These are phyloP conservation scores for Crotalus helleri DNA, from an alignment of 2,113 vertebrate species.

Conservation along the genomic window DNA sequence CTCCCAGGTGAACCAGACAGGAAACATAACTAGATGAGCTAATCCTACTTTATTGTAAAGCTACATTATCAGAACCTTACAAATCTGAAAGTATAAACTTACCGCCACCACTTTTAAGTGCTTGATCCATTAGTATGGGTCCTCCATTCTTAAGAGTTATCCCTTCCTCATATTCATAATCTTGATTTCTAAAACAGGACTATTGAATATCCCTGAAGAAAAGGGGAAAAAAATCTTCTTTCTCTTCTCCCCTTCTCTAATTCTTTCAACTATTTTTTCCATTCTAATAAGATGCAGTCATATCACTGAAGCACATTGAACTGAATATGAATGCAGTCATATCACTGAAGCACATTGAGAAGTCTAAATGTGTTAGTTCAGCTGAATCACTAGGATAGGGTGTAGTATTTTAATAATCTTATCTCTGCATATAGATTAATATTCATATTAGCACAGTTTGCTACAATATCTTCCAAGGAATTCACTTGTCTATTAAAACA, in stretches of 20 bases:
- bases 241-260: neutral
- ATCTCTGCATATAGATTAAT: neutral
- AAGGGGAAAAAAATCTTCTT: neutral
- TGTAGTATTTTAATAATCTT: neutral
- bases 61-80: too few species aligned
- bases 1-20: too few species aligned
- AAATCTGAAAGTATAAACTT: too few species aligned
- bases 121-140: too few species aligned
- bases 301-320: neutral
- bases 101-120: too few species aligned
- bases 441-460: neutral
- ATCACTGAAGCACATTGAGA: neutral
- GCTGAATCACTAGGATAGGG: neutral
- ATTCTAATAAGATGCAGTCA: neutral
- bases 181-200: neutral
- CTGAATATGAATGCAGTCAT: neutral
- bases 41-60: too few species aligned
- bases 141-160: neutral
- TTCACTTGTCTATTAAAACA: neutral
- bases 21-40: too few species aligned
- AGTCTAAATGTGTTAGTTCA: neutral
- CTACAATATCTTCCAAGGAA: neutral
- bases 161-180: neutral
- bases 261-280: neutral
- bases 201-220: neutral